Conservation (phyloP, 2,888 invertebrate genomes). For the Cephonodes hylas region DNA sequence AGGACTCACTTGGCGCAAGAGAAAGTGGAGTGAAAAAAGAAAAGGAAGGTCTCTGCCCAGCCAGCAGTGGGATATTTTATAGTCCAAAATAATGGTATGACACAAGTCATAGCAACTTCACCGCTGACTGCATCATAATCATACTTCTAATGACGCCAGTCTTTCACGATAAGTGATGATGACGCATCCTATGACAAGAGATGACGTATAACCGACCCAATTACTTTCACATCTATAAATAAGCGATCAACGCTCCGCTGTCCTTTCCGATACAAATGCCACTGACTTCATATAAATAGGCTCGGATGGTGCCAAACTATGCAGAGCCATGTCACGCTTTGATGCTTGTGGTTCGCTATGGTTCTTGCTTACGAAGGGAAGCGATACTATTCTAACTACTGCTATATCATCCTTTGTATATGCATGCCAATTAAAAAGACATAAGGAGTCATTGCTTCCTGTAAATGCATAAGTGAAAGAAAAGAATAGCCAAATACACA, state of each 20-base stretch:
- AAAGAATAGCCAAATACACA: no score
- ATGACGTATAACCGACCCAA: not conserved
- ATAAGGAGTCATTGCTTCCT: no score
- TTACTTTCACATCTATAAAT: constrained; percentile 41
- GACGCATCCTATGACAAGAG: not conserved
- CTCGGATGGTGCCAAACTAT: constrained; percentile 38
- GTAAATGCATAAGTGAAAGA: no score
- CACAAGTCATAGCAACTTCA: no score
- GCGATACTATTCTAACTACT: not conserved
- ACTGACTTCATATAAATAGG: constrained; percentile 49
- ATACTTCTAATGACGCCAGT: not conserved
- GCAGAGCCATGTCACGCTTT: constrained; percentile 21
- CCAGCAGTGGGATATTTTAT: no score
- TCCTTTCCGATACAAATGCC: constrained; percentile 56
- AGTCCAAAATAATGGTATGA: no score
- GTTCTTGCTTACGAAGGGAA: not conserved
- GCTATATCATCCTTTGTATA: no score
- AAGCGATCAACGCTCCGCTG: constrained; percentile 36
- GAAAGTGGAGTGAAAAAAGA: no score
- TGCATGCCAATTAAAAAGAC: no score
- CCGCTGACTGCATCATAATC: no score
- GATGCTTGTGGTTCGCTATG: constrained; percentile 16
- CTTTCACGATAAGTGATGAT: not conserved
- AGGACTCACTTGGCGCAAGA: no score
- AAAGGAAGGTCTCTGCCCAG: no score